Conservation (phyloP, 2,113 vertebrate species). For the Ammodytes marinus region DNA sequence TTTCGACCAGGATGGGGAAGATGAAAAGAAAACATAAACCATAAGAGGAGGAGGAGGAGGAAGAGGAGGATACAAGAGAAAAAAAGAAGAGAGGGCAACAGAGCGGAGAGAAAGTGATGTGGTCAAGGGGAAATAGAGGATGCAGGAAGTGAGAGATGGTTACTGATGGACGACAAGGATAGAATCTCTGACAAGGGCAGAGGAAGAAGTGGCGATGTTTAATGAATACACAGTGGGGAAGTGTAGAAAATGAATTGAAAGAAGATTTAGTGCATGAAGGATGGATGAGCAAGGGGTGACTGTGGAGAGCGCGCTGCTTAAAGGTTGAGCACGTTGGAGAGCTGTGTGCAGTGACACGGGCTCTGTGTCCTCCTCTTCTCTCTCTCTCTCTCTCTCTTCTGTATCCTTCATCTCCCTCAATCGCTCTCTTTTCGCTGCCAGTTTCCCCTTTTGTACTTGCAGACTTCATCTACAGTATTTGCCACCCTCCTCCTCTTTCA, state of each 20-base stretch:
- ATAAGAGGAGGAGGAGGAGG: neutral
- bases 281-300: conserved; percentile 29
- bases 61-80: neutral
- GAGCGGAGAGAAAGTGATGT: neutral
- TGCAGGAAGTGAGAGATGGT: neutral
- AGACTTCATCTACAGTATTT: conserved; percentile 11
- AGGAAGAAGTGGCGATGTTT: neutral
- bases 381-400: conserved; percentile 28
- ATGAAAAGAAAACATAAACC: neutral
- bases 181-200: neutral
- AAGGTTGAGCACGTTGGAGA: conserved; percentile 62
- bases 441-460: conserved; percentile 29
- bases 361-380: conserved; percentile 22
- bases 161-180: neutral
- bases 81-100: neutral
- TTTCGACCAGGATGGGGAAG: neutral
- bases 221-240: neutral
- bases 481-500: conserved; percentile 36
- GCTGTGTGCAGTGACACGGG: conserved; percentile 49
- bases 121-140: neutral
- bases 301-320: conserved; percentile 34
- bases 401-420: conserved; percentile 54
- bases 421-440: conserved; percentile 33
- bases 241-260: neutral
- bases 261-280: conserved; percentile 9